These are phyloP conservation scores for Amiota minor DNA, from an alignment of 2,888 invertebrate species.

Conservation along the genomic window DNA sequence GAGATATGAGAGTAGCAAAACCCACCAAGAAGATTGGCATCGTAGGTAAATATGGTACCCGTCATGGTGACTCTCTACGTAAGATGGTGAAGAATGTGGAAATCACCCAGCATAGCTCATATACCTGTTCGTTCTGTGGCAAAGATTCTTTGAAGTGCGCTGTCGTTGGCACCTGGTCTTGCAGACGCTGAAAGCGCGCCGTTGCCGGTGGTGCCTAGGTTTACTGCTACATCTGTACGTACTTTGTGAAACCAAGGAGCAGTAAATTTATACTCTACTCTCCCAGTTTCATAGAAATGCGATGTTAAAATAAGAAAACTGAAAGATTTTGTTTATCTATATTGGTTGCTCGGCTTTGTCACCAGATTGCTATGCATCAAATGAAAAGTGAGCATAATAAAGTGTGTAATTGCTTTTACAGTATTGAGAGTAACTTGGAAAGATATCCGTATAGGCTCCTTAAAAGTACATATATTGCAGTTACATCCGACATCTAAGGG, in stretches of 20 bases:
- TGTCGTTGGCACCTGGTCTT: conserved; percentile 98
- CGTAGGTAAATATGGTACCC: conserved; percentile 99
- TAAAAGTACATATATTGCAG: too few species aligned
- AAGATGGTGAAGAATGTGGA: conserved; percentile 99
- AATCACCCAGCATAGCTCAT: conserved; percentile 99
- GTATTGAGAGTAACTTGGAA: too few species aligned
- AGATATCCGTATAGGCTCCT: too few species aligned
- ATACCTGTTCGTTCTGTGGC: conserved; percentile 99
- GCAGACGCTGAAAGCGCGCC: conserved; percentile 96
- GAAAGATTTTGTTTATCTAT: too few species aligned
- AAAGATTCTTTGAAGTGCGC: conserved; percentile 99
- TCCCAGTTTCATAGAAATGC: too few species aligned
- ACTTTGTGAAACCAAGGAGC: conserved; percentile 94
- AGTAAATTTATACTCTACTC: too few species aligned
- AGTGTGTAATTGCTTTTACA: conserved; percentile 21
- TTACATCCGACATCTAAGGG: too few species aligned
- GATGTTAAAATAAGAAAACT: too few species aligned
- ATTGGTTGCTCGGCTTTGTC: conserved; percentile 43
- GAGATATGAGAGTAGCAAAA: too few species aligned
- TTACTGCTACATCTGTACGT: conserved; percentile 97
- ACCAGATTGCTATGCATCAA: not conserved
- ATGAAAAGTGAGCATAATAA: conserved; percentile 18
- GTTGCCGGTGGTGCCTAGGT: conserved; percentile 99
- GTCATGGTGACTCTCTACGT: conserved; percentile 99
- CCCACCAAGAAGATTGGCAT: conserved; percentile 99